Conservation (phyloP, 2,113 vertebrate species). For the Perca fluviatilis region DNA sequence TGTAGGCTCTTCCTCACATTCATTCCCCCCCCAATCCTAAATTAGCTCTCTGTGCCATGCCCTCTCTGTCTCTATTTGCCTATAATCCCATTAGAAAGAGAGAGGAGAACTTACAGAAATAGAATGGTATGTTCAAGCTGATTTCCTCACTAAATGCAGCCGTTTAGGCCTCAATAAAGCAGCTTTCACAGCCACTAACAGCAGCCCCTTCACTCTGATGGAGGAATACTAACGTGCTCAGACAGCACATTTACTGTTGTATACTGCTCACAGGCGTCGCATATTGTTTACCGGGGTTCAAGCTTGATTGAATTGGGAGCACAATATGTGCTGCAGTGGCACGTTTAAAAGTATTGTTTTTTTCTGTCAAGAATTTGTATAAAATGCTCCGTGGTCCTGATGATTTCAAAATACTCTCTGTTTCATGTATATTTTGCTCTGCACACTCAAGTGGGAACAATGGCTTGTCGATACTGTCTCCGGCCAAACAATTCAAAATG, state of each 20-base stretch:
- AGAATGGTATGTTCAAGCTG: slow-evolving; percentile 72
- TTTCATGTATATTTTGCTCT: background rate
- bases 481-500: slow-evolving; percentile 10
- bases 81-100: slow-evolving; percentile 74
- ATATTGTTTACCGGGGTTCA: slow-evolving; percentile 17
- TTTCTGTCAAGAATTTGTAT: background rate
- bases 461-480: slow-evolving; percentile 4
- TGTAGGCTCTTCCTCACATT: slow-evolving; percentile 35
- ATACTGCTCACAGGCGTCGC: slow-evolving; percentile 21
- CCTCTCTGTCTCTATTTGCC: slow-evolving; percentile 63
- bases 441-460: slow-evolving; percentile 1
- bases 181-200: slow-evolving; percentile 60
- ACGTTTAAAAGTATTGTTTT: background rate
- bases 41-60: slow-evolving; percentile 55
- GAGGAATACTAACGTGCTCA: slow-evolving; percentile 52
- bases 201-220: slow-evolving; percentile 49
- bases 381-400: background rate
- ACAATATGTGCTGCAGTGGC: background rate
- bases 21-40: slow-evolving; percentile 29
- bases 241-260: slow-evolving; percentile 30
- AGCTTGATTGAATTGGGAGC: slow-evolving; percentile 17
- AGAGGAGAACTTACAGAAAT: slow-evolving; percentile 75
- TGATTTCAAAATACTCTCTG: background rate
- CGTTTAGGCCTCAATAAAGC: slow-evolving; percentile 64
- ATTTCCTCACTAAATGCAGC: slow-evolving; percentile 74